Base-by-base conservation (phyloP, 1,140 invertebrate genomes). In the Contarinia nasturtii region DNA sequence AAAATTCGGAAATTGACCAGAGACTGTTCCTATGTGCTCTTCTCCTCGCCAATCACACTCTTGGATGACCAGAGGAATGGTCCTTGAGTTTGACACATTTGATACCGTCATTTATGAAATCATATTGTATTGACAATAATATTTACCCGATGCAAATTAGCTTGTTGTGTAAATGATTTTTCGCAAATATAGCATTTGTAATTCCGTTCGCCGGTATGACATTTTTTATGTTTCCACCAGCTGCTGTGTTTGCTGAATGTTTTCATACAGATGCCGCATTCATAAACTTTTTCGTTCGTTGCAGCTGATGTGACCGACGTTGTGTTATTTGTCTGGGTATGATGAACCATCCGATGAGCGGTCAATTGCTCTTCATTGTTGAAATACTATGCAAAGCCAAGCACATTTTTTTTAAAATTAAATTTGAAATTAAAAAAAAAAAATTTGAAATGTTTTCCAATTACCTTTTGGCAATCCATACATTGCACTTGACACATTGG, bases 121-220 rank as follows among this genome's bases (percentile, higher is more conserved):
- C n/a, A n/a, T n/a, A n/a, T n/a, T n/a, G n/a, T n/a, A n/a, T n/a
- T n/a, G n/a, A n/a, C n/a, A n/a, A n/a, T n/a, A n/a, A n/a, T 5
- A 27, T 27, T 3, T 27, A 27, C 27, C 27, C 60, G 60, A 42
- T 59, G 62, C 58, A 63, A 58, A 51, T 63, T 63, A 48, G 59
- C 60, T 46, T 61, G 59, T 52, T 63, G 61, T 36, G 61, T 63
- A 45, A 63, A 63, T 40, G 58, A 58, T 53, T 63, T 63, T 41
- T 58, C 55, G 55, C 61, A 63, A 45, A 61, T 59, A 37, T 27
- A 27, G 27, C 27, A 27, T 27, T 27, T 27, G 27, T 27, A 27
- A 10, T 3, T 10, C 4, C 27, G 27, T 27, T 27, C 27, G 27
- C 27, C 27, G 27, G 27, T 27, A 27, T 27, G 27, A 10, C 27